Conservation (phyloP, 1,140 invertebrate species). For the Colletes latitarsis region DNA sequence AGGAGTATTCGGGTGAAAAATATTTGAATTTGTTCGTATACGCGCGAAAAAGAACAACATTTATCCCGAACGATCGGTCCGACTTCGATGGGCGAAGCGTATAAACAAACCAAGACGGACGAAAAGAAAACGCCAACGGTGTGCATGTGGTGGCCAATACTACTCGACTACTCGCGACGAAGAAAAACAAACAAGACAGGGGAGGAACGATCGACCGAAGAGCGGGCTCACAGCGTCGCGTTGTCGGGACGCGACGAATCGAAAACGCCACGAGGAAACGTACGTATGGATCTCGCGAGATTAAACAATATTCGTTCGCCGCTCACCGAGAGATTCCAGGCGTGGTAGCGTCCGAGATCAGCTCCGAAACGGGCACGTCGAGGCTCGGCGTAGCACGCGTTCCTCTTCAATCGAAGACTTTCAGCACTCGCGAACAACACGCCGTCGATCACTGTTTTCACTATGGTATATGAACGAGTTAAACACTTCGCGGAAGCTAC, state of each 20-base stretch:
- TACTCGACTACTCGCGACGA: neutral
- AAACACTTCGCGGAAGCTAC: conserved; percentile 14
- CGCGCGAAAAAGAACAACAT: too few species aligned
- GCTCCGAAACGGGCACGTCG: neutral
- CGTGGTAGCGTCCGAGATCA: conserved; percentile 7
- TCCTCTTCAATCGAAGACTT: neutral
- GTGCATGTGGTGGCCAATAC: too few species aligned
- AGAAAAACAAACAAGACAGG: neutral
- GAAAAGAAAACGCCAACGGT: neutral
- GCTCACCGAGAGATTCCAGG: conserved; percentile 22
- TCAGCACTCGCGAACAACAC: neutral
- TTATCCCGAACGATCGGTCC: too few species aligned
- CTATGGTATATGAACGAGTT: neutral
- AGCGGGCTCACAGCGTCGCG: neutral
- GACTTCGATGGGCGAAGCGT: too few species aligned
- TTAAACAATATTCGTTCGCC: neutral
- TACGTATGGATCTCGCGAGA: neutral
- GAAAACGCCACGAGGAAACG: conserved; percentile 2
- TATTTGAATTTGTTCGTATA: too few species aligned
- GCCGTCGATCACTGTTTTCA: neutral
- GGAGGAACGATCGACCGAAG: neutral
- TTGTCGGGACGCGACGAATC: neutral
- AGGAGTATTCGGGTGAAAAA: too few species aligned
- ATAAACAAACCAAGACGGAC: neutral
- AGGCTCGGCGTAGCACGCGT: neutral